Conservation (phyloP, 2,888 invertebrate genomes). For the Chymomyza procnemis region DNA sequence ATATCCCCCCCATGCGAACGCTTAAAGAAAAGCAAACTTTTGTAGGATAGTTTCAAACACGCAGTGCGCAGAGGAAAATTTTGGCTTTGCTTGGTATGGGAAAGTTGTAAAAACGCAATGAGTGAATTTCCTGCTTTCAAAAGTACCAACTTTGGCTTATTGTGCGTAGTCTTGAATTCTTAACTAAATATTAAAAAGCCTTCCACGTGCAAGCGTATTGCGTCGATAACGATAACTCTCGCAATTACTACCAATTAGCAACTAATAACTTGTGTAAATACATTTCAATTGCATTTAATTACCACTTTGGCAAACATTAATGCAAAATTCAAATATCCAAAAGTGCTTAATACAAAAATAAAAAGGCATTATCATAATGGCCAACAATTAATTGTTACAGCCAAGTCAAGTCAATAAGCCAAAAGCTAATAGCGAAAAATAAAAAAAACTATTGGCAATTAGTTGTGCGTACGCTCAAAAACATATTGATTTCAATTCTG, state of each 20-base stretch:
- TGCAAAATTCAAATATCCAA: not conserved
- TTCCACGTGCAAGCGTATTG: too few relatives aligned
- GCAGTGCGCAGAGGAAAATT: not conserved
- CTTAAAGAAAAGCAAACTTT: not conserved
- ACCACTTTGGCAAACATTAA: not conserved
- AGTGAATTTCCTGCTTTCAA: too few relatives aligned
- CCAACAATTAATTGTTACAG: not conserved
- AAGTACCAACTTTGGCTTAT: too few relatives aligned
- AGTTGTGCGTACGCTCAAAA: constrained; percentile 18
- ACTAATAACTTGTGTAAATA: not conserved
- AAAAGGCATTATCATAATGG: not conserved
- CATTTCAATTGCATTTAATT: not conserved
- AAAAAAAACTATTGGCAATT: not conserved
- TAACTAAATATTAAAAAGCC: too few relatives aligned
- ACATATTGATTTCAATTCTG: constrained; percentile 38
- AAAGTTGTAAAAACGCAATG: not conserved
- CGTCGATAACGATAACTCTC: too few relatives aligned
- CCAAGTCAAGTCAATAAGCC: not conserved
- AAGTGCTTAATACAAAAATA: too few relatives aligned
- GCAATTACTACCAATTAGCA: too few relatives aligned
- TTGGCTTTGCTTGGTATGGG: not conserved
- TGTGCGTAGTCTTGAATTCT: too few relatives aligned
- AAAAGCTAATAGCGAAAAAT: not conserved
- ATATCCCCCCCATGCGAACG: not conserved
- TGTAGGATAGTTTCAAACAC: not conserved